Conservation (phyloP, 2,113 vertebrate species). For the Xiphophorus maculatus region DNA sequence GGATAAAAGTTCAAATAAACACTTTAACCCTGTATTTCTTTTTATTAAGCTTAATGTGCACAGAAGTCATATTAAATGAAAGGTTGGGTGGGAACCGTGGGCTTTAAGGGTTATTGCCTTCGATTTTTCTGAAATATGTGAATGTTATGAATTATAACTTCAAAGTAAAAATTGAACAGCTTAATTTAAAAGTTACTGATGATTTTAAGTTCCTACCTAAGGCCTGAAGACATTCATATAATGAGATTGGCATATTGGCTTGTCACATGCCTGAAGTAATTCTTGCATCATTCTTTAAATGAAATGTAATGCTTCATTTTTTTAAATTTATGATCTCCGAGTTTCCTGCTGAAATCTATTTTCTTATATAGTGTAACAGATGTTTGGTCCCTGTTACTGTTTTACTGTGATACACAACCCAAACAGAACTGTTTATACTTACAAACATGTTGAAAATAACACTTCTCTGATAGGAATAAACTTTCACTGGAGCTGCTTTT, state of each 20-base stretch:
- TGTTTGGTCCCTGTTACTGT: neutral
- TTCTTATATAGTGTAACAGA: neutral
- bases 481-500: neutral
- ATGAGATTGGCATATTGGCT: neutral
- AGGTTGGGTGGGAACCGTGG: neutral
- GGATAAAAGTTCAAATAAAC: neutral
- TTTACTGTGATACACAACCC: neutral
- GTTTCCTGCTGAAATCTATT: neutral
- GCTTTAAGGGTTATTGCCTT: neutral
- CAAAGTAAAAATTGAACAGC: no score
- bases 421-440: neutral
- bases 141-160: neutral
- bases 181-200: neutral
- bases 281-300: neutral
- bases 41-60: neutral
- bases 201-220: neutral
- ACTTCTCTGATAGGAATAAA: neutral
- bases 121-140: neutral
- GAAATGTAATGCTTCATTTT: neutral
- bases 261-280: neutral
- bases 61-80: neutral
- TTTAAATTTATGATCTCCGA: neutral
- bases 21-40: neutral
- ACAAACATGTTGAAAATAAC: neutral
- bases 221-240: neutral